phyloP scores from a whole-genome alignment of 1,140 invertebrate species.

The Drosophila tsacasi region DNA sequence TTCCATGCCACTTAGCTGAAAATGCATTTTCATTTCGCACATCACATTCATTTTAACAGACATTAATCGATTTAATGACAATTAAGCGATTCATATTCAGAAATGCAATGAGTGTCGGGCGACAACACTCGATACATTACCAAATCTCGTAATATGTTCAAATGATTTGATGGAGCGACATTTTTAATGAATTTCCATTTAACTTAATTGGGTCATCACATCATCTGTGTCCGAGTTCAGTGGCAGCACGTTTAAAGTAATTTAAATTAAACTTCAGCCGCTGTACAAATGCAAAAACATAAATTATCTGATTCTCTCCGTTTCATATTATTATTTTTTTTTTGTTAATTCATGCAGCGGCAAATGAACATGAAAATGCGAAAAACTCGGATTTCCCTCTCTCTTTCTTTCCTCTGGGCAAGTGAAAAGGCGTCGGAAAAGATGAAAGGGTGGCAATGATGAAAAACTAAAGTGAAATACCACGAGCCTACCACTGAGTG shows the following conservation, averaged over 20 bases:
- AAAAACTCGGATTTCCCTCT: conserved; percentile 31
- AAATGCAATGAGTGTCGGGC: conserved; percentile 22
- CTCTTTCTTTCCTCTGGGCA: conserved; percentile 35
- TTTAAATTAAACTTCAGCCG: conserved; percentile 28
- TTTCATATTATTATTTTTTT: not conserved
- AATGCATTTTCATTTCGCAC: conserved; percentile 18
- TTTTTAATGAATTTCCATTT: conserved; percentile 46
- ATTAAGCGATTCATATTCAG: conserved; percentile 29
- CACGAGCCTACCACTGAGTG: conserved; percentile 3
- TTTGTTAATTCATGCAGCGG: conserved; percentile 43
- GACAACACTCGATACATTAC: conserved; percentile 24
- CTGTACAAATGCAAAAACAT: conserved; percentile 54
- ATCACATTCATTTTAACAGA: conserved; percentile 17
- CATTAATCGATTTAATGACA: conserved; percentile 51
- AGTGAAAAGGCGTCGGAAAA: conserved; percentile 75
- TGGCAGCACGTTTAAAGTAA: conserved; percentile 29
- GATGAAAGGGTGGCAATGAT: conserved; percentile 63
- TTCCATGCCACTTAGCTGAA: conserved; percentile 14
- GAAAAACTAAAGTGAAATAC: conserved; percentile 62
- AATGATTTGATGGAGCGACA: conserved; percentile 32
- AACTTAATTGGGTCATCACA: conserved; percentile 39
- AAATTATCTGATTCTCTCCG: conserved; percentile 38
- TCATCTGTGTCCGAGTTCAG: conserved; percentile 4
- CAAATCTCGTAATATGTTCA: conserved; percentile 25
- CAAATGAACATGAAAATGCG: conserved; percentile 54